Conservation (phyloP, 1,140 invertebrate genomes). For the Papilio aristodemus region DNA sequence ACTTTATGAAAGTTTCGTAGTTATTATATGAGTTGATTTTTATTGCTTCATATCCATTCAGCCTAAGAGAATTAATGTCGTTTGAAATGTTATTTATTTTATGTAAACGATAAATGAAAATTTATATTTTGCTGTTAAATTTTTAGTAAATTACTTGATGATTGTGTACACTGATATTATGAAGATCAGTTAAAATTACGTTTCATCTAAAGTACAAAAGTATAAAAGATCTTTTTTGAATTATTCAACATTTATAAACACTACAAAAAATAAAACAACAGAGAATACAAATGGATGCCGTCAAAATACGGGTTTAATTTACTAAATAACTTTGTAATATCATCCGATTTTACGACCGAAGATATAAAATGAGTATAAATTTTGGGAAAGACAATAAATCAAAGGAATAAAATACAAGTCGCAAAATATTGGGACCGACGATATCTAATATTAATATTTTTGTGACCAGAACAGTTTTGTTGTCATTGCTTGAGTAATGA, state of each 20-base stretch:
- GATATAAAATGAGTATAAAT: conserved; percentile 10
- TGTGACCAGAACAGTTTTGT: not conserved
- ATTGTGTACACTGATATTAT: too few relatives aligned
- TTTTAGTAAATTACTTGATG: too few relatives aligned
- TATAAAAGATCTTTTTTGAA: too few relatives aligned
- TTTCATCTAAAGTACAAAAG: too few relatives aligned
- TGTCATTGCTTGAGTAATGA: not conserved
- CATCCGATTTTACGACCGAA: conserved; percentile 7
- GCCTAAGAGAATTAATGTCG: not conserved
- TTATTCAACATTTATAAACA: too few relatives aligned
- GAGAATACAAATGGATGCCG: too few relatives aligned
- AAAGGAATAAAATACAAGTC: conserved; percentile 15
- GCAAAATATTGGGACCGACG: conserved; percentile 5
- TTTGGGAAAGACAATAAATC: conserved; percentile 17
- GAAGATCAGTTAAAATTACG: too few relatives aligned
- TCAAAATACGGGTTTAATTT: not conserved
- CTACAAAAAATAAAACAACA: too few relatives aligned
- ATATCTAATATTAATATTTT: conserved; percentile 19
- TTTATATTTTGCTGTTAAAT: too few relatives aligned
- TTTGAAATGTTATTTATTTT: not conserved
- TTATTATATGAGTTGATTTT: conserved; percentile 6
- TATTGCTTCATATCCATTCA: not conserved
- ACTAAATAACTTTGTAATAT: conserved; percentile 9
- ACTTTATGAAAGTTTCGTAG: conserved; percentile 16
- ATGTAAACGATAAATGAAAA: too few relatives aligned